These are phyloP conservation scores for Ciconia nigra DNA, from an alignment of 2,797 vertebrate genomes.

Conservation along the genomic window DNA sequence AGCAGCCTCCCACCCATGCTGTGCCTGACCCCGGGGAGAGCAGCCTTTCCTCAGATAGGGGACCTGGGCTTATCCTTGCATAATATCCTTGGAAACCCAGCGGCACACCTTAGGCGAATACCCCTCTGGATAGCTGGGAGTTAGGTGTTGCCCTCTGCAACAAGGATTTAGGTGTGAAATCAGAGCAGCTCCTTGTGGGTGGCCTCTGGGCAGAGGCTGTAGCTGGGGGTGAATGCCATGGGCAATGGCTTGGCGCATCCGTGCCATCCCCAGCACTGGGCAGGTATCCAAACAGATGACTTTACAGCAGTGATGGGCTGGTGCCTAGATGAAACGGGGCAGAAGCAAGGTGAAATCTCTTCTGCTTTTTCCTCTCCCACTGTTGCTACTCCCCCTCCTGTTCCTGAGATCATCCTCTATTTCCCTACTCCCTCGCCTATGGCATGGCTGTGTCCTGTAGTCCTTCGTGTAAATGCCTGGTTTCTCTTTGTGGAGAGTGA, in stretches of 20 bases:
- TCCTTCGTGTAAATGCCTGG: background rate
- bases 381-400: background rate
- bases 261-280: background rate
- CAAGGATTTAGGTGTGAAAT: background rate
- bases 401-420: background rate
- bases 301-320: background rate
- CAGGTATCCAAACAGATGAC: background rate
- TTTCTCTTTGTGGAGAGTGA: background rate
- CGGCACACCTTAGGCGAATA: accelerated
- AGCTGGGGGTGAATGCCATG: background rate
- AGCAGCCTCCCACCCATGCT: constrained; percentile 21
- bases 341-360: background rate
- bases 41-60: background rate
- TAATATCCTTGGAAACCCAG: background rate
- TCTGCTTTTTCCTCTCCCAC: background rate
- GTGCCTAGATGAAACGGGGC: background rate
- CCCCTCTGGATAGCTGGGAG: background rate
- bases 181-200: background rate
- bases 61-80: background rate
- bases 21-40: background rate
- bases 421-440: background rate
- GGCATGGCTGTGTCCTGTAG: background rate
- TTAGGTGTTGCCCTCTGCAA: background rate
- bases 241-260: background rate
- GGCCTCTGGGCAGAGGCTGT: background rate